phyloP scores from a whole-genome alignment of 1,140 invertebrate species.

The Psix sp. region DNA sequence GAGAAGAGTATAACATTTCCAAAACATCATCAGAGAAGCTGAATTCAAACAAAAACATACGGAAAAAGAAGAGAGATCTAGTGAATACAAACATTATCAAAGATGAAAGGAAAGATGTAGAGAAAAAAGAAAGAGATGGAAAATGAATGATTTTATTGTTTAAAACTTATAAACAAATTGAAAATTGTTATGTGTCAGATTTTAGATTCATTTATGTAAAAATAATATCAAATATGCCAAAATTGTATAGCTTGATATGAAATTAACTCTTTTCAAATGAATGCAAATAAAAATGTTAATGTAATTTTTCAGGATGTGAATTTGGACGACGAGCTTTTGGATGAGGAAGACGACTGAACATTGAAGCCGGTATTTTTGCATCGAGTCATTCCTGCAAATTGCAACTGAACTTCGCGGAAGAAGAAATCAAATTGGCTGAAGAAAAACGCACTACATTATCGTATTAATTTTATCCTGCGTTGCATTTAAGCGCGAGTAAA shows the following conservation, averaged over 20 bases:
- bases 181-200: too few species aligned
- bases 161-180: too few species aligned
- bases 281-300: neutral
- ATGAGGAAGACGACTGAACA: slow-evolving; percentile 69
- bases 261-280: too few species aligned
- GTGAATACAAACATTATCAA: slow-evolving; percentile 7
- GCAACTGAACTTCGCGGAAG: neutral
- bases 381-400: slow-evolving; percentile 35
- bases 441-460: slow-evolving; percentile 33
- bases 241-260: too few species aligned
- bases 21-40: slow-evolving; percentile 64
- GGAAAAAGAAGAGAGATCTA: slow-evolving; percentile 1
- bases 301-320: slow-evolving; percentile 79
- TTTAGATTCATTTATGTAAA: too few species aligned
- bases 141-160: neutral
- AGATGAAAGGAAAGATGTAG: neutral
- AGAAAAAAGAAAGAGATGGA: neutral
- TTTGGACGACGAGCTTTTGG: slow-evolving; percentile 82
- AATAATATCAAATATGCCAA: too few species aligned
- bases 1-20: slow-evolving; percentile 72
- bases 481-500: slow-evolving; percentile 22
- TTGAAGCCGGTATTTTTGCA: slow-evolving; percentile 35
- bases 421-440: neutral
- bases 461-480: slow-evolving; percentile 30
- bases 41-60: slow-evolving; percentile 4